Evolutionary conservation across 2,113 vertebrate species (phyloP), one percentile per base, ranked within the genome.

Genomic region (Hemibagrus wyckioides): DNA sequence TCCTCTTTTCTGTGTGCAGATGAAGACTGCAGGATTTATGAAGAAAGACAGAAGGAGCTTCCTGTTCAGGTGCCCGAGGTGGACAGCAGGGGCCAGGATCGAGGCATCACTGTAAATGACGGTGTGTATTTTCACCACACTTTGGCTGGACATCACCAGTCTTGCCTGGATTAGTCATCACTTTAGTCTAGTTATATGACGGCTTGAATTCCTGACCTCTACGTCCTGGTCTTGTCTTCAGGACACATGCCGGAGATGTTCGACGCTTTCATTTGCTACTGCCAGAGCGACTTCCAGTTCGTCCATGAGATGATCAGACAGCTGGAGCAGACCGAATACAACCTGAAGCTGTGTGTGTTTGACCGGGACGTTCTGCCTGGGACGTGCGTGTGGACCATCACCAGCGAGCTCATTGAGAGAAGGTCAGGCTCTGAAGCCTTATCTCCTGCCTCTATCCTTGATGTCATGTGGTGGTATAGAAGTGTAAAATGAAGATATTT

Each of bases 191-290:
- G 15, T 36, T 17, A 23, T 63, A 11, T 3, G 13, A 8, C 36
- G 67, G 65, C 17, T 69, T 36, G 17, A 69, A 36, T 33, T 15
- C 2, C 28, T 10, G 14, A 33, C 4, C 33, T 69, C 17, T 7
- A 19, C 2, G 15, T 77, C 77, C 21, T 86, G 50, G 83, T 71
- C 6, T 23, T 48, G 75, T 79, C 86, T 91, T 39, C 92, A 97
- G 97, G 95, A 90, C 93, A 90, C 0, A 61, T 87, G 36, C 96
- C 97, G 0, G 98, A 99, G 92, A 56, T 90, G 67, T 99, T 99
- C 15, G 97, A 99, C 52, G 98, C 98, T 86, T 99, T 99, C 93
- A 99, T 99, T 93, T 99, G 98, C 93, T 99, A 99, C 94, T 99
- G 98, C 93, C 92, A 96, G 86, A 96, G 93, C 0, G 98, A 99